Evolutionary conservation across 1,140 invertebrate genomes (phyloP), one percentile per base, ranked within the genome.

Genomic region (Parapsyche elsis): DNA sequence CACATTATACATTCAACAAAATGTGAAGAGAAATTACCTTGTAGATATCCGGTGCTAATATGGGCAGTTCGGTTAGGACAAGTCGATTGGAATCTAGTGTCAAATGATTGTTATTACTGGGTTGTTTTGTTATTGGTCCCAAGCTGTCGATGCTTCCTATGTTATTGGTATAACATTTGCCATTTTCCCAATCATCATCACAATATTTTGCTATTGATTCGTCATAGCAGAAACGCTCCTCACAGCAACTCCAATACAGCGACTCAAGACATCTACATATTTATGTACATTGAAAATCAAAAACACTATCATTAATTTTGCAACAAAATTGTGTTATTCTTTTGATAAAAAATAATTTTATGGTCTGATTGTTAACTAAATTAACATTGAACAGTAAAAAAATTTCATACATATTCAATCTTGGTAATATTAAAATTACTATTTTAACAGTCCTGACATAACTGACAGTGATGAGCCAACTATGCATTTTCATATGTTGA

Each of bases 221-320:
- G 84, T 91, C 90, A 82, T 90, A 91, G 81, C 90, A 91, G 83
- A 90, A 91, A 80, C 88, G 87, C 84, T 91, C 90, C 83, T 91
- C 91, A 82, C 90, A 90, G 84, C 91, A 91, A 77, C 89, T 89
- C 91, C 91, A 91, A 86, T 91, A 91, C 83, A 89, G 86, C 76
- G 90, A 88, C 86, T 91, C 91, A 86, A 90, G 86, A 83, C 90
- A 91, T 19, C 71, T 73, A n/a, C n/a, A n/a, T n/a, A n/a, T n/a
- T n/a, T n/a, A 38, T 57, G 1, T 57, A 57, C 19, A n/a, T 57
- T 57, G 2, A 45, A 45, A 73, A 46, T 9, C 19, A 38, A 46
- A 45, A 45, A 46, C 16, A 46, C 16, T 71, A 23, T 64, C 24
- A 9, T 26, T 24, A 26, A 67, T 24, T 24, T 14, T 9, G 1